Percentiles rank a stretch among this genome's conserved stretches.
These are phyloP conservation scores for Anthophora plumipes DNA, from an alignment of 2,888 invertebrate species.

Conservation along the genomic window DNA sequence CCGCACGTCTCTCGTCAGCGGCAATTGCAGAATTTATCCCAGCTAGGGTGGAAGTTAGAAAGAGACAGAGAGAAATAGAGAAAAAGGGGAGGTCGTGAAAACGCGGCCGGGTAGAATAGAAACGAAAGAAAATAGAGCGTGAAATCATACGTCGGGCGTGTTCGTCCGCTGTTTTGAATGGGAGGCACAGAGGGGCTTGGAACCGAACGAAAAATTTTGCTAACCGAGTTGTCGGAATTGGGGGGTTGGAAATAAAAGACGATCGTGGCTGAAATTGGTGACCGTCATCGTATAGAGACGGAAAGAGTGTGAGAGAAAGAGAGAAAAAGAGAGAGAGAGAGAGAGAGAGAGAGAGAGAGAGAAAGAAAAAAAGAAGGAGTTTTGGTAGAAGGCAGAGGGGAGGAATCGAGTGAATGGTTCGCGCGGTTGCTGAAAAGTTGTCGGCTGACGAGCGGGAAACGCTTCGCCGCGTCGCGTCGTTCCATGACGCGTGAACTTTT, in stretches of 20 bases:
- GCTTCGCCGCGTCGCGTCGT: constrained; percentile 14
- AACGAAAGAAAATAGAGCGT: constrained; percentile 24
- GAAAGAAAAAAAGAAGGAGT: constrained; percentile 12
- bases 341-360: constrained; percentile 24
- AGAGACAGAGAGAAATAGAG: too few species aligned
- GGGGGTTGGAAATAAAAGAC: constrained; percentile 44
- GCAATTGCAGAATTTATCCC: constrained; percentile 36
- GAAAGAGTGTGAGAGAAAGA: constrained; percentile 23
- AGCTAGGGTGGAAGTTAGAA: background rate
- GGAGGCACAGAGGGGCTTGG: constrained; percentile 8
- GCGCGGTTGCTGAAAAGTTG: constrained; percentile 32
- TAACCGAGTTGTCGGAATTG: constrained; percentile 24
- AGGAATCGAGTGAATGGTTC: constrained; percentile 31
- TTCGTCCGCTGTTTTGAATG: constrained; percentile 19
- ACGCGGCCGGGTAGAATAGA: background rate
- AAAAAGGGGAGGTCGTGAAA: constrained; percentile 4
- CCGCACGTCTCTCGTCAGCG: constrained; percentile 26
- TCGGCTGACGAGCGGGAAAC: constrained; percentile 27
- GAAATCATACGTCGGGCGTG: constrained; percentile 33
- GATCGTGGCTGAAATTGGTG: constrained; percentile 30
- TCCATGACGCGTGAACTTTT: constrained; percentile 23
- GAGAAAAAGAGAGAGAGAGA: constrained; percentile 21
- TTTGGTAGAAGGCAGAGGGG: background rate
- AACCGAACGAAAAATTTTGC: constrained; percentile 36
- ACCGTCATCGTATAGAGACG: constrained; percentile 17